These are phyloP conservation scores for Monoplex corrugatus DNA, from an alignment of 2,888 invertebrate species.

Conservation along the genomic window DNA sequence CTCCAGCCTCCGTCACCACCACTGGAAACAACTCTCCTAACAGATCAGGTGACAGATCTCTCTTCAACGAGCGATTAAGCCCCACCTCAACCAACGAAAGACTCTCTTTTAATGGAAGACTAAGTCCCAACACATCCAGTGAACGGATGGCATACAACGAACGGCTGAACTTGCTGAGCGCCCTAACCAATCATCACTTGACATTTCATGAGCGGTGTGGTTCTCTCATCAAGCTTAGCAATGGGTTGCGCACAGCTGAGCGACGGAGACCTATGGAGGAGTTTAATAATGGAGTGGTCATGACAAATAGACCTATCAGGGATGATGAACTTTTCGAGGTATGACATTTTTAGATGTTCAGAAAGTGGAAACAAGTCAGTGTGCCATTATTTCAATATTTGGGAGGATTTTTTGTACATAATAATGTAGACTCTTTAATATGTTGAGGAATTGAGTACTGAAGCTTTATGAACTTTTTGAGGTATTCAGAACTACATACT, in stretches of 20 bases:
- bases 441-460: too few species aligned
- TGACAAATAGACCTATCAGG: conserved; percentile 80
- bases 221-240: conserved; percentile 88
- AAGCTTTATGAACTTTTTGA: too few species aligned
- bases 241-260: conserved; percentile 77
- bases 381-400: too few species aligned
- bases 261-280: conserved; percentile 79
- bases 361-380: too few species aligned
- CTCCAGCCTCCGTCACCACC: conserved; percentile 48
- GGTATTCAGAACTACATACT: too few species aligned
- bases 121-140: conserved; percentile 36
- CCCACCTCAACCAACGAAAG: conserved; percentile 65
- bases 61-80: conserved; percentile 39
- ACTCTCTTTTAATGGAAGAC: conserved; percentile 80
- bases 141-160: conserved; percentile 52
- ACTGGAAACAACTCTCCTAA: conserved; percentile 31
- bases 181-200: conserved; percentile 78
- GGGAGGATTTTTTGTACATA: too few species aligned
- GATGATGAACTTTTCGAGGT: conserved; percentile 81
- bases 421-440: too few species aligned
- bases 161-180: conserved; percentile 40
- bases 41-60: background rate
- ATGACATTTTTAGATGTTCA: too few species aligned
- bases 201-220: conserved; percentile 95
- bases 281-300: conserved; percentile 81